Evolutionary conservation across 2,113 vertebrate species (phyloP).

Genomic region (Pavo muticus): DNA sequence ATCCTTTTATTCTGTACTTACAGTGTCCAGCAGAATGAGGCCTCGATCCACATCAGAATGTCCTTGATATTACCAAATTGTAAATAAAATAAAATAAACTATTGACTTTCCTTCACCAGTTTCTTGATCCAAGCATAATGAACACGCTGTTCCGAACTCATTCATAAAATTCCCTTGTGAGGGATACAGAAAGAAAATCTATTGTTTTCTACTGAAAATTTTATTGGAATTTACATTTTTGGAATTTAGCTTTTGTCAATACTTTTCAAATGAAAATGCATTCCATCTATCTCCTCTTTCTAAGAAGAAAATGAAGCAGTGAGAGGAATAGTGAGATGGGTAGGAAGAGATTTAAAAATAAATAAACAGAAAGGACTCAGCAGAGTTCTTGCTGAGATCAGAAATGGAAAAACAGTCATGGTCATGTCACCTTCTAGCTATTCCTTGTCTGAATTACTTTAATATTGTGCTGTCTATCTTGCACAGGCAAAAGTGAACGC

Average conservation of each 20-base stretch:
- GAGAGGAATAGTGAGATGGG: not conserved
- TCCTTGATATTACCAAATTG: not conserved
- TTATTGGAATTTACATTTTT: not conserved
- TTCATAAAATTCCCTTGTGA: not conserved
- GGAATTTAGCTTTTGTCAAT: not conserved
- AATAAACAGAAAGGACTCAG: not conserved
- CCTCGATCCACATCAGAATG: not conserved
- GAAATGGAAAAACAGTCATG: not conserved
- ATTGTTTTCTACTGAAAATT: not conserved
- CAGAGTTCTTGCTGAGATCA: not conserved
- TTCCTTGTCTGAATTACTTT: not conserved
- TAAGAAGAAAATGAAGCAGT: not conserved
- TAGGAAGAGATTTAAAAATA: not conserved
- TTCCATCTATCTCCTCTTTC: not conserved
- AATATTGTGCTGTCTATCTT: not conserved
- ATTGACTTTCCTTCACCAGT: not conserved
- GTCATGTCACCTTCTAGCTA: not conserved
- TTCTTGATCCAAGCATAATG: not conserved
- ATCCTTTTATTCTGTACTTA: not conserved
- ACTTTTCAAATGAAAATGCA: not conserved
- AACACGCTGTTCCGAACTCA: not conserved
- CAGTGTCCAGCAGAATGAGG: not conserved
- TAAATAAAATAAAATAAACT: constrained; percentile 12
- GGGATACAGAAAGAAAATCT: not conserved
- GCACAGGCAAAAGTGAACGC: not conserved